Evolutionary conservation across 2,113 vertebrate species (phyloP), one percentile per base, ranked within the genome.

Genomic region (Vimba vimba): DNA sequence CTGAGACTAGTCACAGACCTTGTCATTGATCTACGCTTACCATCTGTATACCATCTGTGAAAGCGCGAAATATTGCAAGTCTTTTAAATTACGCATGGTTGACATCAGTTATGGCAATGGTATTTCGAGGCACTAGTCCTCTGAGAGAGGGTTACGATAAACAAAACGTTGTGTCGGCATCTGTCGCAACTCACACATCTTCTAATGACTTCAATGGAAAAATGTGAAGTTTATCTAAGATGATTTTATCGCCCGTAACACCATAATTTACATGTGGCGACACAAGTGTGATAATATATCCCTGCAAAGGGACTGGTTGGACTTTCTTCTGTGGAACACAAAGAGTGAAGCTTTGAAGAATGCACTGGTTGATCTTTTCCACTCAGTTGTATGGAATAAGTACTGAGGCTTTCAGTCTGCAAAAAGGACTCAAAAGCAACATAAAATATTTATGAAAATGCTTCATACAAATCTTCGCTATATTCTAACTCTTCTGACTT

Each of bases 11-110:
- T 82, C 86, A 55, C 79, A 39, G 83, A 75, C 64, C 79, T 83
- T n/a, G 21, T 59, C 59, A 36, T 75, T 55, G 79, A 76, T 86
- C 71, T 50, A 45, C 66, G 59, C 30, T n/a, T 62, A 43, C 88
- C 88, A 87, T 89, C 86, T 89, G 88, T 57, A 68, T 69, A 68
- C 88, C 83, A 87, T 87, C 83, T 89, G 88, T 47, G 69, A 60
- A 83, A 66, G 74, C 62, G n/a, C 55, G 47, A 85, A 87, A 64
- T 45, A 52, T 78, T 73, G 73, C 77, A 76, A 71, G 74, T 45
- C 68, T 85, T 64, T 74, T 85, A 64, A 87, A 87, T 82, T 85
- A 68, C 25, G 75, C 78, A 39, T 81, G 77, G 82, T 76, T 52
- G 59, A 75, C 76, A 87, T 84, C 82, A 62, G 60, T 75, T 73